A percentile compares a stretch with the other conserved stretches of the same genome.
Evolutionary conservation across 2,888 invertebrate species (phyloP).

Genomic region (Pachliopta kotzebuea): DNA sequence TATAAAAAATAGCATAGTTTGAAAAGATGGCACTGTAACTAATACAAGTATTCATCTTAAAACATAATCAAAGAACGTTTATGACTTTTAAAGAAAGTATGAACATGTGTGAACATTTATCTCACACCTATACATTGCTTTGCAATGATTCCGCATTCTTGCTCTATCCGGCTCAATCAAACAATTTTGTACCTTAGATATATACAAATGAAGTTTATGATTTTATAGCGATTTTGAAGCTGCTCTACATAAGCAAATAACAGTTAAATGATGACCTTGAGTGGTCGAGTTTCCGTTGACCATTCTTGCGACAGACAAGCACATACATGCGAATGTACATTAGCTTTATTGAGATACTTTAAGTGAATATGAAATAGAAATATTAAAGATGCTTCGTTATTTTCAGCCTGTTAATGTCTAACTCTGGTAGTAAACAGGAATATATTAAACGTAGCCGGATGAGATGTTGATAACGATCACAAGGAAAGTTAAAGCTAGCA

Average conservation of each 20-base stretch:
- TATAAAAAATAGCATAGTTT: too few relatives aligned
- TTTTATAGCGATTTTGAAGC: constrained; percentile 33
- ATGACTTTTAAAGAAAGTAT: constrained; percentile 3
- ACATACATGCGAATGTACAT: constrained; percentile 27
- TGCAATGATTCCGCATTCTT: constrained; percentile 41
- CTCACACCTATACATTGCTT: constrained; percentile 14
- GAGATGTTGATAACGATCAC: too few relatives aligned
- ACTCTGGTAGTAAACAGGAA: too few relatives aligned
- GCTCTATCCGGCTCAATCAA: constrained; percentile 9
- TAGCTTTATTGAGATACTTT: constrained; percentile 20
- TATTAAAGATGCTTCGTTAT: neutral
- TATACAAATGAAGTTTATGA: constrained; percentile 28
- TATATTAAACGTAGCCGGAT: too few relatives aligned
- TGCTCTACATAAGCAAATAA: constrained; percentile 58
- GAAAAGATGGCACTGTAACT: too few relatives aligned
- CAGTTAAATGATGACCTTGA: constrained; percentile 64
- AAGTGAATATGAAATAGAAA: constrained; percentile 1
- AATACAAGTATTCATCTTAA: too few relatives aligned
- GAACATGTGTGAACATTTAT: neutral
- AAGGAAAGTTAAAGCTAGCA: too few relatives aligned
- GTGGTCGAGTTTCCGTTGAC: constrained; percentile 66
- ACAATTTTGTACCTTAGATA: constrained; percentile 28
- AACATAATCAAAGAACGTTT: neutral
- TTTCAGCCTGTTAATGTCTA: neutral
- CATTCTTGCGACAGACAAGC: constrained; percentile 56